Base-by-base conservation (phyloP, 2,113 vertebrate genomes). In the Melanostigma gelatinosum region DNA sequence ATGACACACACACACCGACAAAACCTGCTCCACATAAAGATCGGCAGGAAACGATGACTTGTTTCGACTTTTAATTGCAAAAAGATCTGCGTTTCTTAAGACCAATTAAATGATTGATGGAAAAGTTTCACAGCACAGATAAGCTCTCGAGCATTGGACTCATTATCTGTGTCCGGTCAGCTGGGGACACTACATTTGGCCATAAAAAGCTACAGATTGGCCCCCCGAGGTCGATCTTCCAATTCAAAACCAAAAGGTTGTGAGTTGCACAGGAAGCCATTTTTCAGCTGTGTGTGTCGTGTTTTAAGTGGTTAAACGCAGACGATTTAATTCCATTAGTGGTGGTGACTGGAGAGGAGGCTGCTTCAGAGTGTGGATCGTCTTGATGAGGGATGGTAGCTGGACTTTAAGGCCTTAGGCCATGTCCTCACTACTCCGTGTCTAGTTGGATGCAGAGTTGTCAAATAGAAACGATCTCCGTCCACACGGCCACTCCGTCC, bases 41-140 rank as follows among this genome's bases (percentile, higher is more conserved):
- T 65, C 78, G 77, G 68, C 85, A 87, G 89, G 87, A 90, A 88
- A 63, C 54, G 29, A 72, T 77, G 72, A 77, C 60, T 61, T 76
- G 55, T 72, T 75, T 46, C 7, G 4, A 76, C 44, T 55, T 68
- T 78, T 54, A 78, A 72, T 42, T 27, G 64, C 48, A 63, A 40
- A 57, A 58, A 77, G 73, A 62, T 75, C 1, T 29, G n/a, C n/a
- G 20, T 57, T 78, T 32, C 10, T 63, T 48, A 4, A 66, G 78
- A 62, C 4, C 58, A 63, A 24, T 46, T 18, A 1, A 48, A 62
- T 16, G 10, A 70, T 40, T 50, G 50, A 62, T 70, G 27, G 36
- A 9, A 13, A 15, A 1, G 0, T 67, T 67, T 64, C 34, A 3
- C 4, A 11, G 3, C 20, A 71, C 18, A 63, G 8, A 55, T 36